Percentiles rank a stretch among this genome's conserved stretches.
Evolutionary conservation across 2,797 vertebrate species (phyloP).

Genomic region (Chromobotia macracanthus): DNA sequence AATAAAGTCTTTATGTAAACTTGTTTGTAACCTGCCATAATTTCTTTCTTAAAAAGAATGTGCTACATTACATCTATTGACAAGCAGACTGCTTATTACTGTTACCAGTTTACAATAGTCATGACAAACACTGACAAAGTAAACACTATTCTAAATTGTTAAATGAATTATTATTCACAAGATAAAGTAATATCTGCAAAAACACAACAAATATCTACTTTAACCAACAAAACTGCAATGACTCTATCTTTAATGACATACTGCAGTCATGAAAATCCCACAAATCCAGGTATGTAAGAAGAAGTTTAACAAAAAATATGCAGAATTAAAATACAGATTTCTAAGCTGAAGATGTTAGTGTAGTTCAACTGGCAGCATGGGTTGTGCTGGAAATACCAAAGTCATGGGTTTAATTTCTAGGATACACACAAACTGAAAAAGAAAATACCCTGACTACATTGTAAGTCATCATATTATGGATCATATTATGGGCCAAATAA

Average conservation of each 20-base stretch:
- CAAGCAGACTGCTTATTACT: slow-evolving; percentile 36
- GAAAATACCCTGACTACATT: neutral
- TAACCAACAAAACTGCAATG: slow-evolving; percentile 23
- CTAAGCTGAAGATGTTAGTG: neutral
- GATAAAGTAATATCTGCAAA: slow-evolving; percentile 38
- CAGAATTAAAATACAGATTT: slow-evolving; percentile 1
- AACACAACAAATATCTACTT: slow-evolving; percentile 41
- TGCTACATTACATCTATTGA: slow-evolving; percentile 32
- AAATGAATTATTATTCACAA: slow-evolving; percentile 33
- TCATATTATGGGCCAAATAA: neutral
- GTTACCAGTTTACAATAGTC: slow-evolving; percentile 38
- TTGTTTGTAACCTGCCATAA: slow-evolving; percentile 44
- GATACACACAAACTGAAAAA: neutral
- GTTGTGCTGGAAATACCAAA: neutral
- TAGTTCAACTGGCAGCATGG: neutral
- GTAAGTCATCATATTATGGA: neutral
- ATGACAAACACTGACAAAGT: slow-evolving; percentile 48
- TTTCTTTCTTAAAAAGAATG: slow-evolving; percentile 38
- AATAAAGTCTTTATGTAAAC: slow-evolving; percentile 41
- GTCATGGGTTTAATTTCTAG: neutral
- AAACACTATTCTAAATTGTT: slow-evolving; percentile 41
- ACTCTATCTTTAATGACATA: slow-evolving; percentile 10
- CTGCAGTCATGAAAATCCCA: slow-evolving; percentile 10
- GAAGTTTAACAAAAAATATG: neutral
- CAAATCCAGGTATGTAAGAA: neutral